Evolutionary conservation across 2,113 vertebrate species (phyloP).

Genomic region (Piprites chloris): DNA sequence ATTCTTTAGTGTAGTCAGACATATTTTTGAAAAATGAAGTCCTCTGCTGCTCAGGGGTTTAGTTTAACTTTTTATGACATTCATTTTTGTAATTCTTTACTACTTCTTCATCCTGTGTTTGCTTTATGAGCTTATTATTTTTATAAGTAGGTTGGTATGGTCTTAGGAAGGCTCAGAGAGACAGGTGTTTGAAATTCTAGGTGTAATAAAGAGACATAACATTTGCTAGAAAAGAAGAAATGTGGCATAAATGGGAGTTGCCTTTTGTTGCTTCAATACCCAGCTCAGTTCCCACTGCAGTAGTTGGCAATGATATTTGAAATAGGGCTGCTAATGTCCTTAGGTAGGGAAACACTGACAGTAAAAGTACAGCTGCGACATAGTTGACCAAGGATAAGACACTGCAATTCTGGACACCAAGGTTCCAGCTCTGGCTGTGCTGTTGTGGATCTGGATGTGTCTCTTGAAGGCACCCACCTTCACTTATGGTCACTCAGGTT

Average conservation of each 20-base stretch:
- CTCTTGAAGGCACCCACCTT: neutral
- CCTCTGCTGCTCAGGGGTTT: constrained; percentile 28
- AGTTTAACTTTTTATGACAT: constrained; percentile 46
- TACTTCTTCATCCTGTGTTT: constrained; percentile 39
- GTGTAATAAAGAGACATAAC: constrained; percentile 12
- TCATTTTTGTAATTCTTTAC: constrained; percentile 63
- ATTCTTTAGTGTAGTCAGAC: neutral
- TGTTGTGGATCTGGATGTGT: neutral
- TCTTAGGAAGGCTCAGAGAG: constrained; percentile 25
- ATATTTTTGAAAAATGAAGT: constrained; percentile 19
- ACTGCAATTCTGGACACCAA: neutral
- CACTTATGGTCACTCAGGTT: neutral
- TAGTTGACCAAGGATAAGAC: neutral
- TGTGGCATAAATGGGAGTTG: neutral
- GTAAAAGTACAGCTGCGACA: neutral
- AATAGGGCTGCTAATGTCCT: neutral
- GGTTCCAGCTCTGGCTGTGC: neutral
- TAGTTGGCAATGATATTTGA: neutral
- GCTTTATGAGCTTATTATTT: constrained; percentile 59
- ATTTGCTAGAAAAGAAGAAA: constrained; percentile 28
- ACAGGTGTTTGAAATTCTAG: constrained; percentile 45
- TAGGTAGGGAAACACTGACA: neutral
- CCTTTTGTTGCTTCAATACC: neutral
- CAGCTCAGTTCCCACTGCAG: neutral
- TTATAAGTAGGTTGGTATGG: constrained; percentile 1